Evolutionary conservation across 2,797 vertebrate genomes (phyloP).

Genomic region (Steatocranus sp.): DNA sequence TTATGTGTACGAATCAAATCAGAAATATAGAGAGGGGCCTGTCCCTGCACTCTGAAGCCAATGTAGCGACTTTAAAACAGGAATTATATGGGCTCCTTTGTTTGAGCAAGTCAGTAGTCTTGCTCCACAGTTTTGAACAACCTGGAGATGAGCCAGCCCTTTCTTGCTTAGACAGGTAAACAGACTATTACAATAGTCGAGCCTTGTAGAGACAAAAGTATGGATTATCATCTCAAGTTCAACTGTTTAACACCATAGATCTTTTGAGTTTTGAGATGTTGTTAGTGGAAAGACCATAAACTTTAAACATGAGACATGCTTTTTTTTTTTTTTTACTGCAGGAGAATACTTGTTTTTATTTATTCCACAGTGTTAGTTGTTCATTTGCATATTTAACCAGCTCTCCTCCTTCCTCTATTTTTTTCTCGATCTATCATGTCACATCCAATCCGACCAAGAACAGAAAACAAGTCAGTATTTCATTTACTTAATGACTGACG

Average conservation of each 20-base stretch:
- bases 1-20: not conserved
- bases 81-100: not conserved
- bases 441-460: constrained; percentile 32
- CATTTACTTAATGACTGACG: constrained; percentile 60
- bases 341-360: constrained; percentile 18
- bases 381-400: constrained; percentile 41
- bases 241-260: not conserved
- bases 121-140: not conserved
- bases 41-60: not conserved
- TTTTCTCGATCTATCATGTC: constrained; percentile 2
- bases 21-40: not conserved
- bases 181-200: not conserved
- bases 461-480: constrained; percentile 56
- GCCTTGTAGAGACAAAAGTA: not conserved
- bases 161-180: not conserved
- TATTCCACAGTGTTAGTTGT: not conserved
- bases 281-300: not conserved
- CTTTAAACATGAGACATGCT: constrained; percentile 11
- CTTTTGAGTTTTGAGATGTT: not conserved
- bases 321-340: not conserved
- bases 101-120: not conserved
- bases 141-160: not conserved
- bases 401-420: not conserved
- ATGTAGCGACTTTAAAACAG: not conserved
- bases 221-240: not conserved